Conservation (phyloP, 2,888 invertebrate genomes). For the Caenorhabditis wallacei region DNA sequence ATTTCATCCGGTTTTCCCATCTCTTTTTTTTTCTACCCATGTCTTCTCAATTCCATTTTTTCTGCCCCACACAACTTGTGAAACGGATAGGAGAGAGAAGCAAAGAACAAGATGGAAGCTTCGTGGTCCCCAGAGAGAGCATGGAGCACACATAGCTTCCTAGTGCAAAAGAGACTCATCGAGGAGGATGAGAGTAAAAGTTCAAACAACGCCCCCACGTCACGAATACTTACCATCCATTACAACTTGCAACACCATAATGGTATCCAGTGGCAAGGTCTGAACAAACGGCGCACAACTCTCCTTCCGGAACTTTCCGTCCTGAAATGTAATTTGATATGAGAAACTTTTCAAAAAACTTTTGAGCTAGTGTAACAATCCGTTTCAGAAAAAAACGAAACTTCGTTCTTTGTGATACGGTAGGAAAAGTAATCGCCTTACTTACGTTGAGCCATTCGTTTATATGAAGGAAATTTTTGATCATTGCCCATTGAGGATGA, state of each 20-base stretch:
- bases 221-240: conserved; percentile 81
- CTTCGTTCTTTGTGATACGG: background rate
- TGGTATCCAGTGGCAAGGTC: conserved; percentile 82
- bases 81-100: conserved; percentile 48
- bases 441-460: conserved; percentile 77
- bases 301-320: conserved; percentile 79
- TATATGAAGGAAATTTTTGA: conserved; percentile 73
- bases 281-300: conserved; percentile 82
- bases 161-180: conserved; percentile 50
- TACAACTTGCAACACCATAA: conserved; percentile 82
- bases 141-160: conserved; percentile 31
- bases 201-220: conserved; percentile 36
- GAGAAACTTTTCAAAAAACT: background rate
- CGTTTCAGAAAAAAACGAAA: background rate
- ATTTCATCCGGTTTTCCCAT: conserved; percentile 31
- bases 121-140: conserved; percentile 37
- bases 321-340: conserved; percentile 64
- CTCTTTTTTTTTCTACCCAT: conserved; percentile 8
- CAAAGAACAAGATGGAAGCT: conserved; percentile 42
- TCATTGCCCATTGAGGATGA: conserved; percentile 60
- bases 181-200: conserved; percentile 35
- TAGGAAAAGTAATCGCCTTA: conserved; percentile 19
- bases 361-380: no score
- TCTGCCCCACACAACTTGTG: conserved; percentile 34
- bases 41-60: conserved; percentile 28